A percentile compares a stretch with the other conserved stretches of the same genome.
Conservation (phyloP, 2,797 vertebrate genomes). For the Myripristis murdjan region DNA sequence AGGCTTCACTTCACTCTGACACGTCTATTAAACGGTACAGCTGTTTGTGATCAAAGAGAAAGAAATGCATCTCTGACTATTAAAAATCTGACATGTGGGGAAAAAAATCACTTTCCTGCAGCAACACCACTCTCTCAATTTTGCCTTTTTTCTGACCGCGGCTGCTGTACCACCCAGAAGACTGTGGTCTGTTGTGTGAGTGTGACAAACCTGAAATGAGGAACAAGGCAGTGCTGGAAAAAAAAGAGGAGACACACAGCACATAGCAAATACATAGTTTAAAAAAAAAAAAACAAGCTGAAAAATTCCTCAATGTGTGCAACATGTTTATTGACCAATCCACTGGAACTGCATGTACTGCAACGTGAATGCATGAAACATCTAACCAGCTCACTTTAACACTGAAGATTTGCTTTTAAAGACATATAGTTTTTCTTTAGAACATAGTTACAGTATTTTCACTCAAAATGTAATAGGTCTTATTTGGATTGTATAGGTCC, state of each 20-base stretch:
- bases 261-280: not conserved
- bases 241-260: not conserved
- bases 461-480: conserved; percentile 23
- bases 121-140: not conserved
- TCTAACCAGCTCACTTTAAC: conserved; percentile 23
- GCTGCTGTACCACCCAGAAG: not conserved
- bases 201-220: not conserved
- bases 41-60: conserved; percentile 19
- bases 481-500: conserved; percentile 27
- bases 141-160: not conserved
- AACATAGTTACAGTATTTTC: conserved; percentile 21
- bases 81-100: conserved; percentile 14
- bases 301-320: not conserved
- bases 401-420: conserved; percentile 10
- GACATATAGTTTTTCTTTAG: conserved; percentile 19
- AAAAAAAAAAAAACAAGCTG: not conserved
- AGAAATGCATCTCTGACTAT: not conserved
- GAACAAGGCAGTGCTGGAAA: too few relatives aligned
- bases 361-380: too few relatives aligned
- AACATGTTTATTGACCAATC: conserved; percentile 44
- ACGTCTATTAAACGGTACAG: conserved; percentile 48
- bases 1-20: conserved; percentile 34
- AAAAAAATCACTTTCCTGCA: not conserved
- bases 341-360: not conserved
- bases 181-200: not conserved